Evolutionary conservation across 2,888 invertebrate genomes (phyloP), one percentile per base, ranked within the genome.

Genomic region (Agriopis aurantiaria): DNA sequence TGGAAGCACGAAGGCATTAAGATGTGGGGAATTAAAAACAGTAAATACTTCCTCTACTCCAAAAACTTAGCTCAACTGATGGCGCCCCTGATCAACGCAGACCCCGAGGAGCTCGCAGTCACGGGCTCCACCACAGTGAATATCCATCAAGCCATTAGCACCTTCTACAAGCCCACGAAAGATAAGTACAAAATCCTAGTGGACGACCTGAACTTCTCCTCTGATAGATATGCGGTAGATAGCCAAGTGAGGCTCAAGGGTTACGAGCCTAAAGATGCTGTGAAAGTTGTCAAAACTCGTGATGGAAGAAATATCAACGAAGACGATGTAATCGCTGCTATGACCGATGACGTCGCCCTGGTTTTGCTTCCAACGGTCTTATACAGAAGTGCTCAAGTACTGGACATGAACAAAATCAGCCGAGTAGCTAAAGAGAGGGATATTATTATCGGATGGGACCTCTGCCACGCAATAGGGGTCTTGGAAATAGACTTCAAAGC

Each of bases 211-310:
- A 93, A 93, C 65, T 93, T 93, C 51, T 88, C 93, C 0, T 91
- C 92, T 0, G 92, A 93, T 67, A 83, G 89, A 40, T 93, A 92
- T 69, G 93, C 90, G 7, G 83, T 92, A 0, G 92, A 93, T 58
- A 88, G 92, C 61, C 91, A 91, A 78, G 90, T 93, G 0, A 83
- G 84, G 74, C 70, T 93, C 1, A 88, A 88, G 67, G 92, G 92
- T 0, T 89, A 85, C 45, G 83, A 89, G 0, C 87, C 89, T 0
- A 71, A 83, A 69, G 86, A 89, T 11, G 91, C 91, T 0, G 91
- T 93, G 0, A 92, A 93, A 80, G 82, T 92, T 1, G 86, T 92
- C 0, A 80, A 84, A 63, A 83, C 83, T 53, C 80, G 82, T 8
- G 76, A 84, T 12, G 87, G 83, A 0, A 86, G 79, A 17, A 84